These are phyloP conservation scores for Lepilemur ruficaudatus DNA, from an alignment of 2,797 vertebrate species.

Conservation along the genomic window DNA sequence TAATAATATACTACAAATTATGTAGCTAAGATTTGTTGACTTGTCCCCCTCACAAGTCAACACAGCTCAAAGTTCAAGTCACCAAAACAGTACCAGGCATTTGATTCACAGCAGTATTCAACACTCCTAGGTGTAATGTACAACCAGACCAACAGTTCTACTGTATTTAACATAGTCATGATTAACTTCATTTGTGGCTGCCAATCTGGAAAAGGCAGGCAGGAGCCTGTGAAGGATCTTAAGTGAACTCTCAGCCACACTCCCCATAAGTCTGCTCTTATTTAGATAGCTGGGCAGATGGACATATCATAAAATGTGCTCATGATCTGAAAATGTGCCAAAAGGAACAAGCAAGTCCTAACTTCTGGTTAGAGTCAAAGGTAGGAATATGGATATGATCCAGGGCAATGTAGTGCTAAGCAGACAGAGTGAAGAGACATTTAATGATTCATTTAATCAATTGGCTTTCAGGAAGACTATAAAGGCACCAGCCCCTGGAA, in stretches of 20 bases:
- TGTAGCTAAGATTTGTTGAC: constrained; percentile 61
- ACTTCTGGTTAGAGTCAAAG: constrained; percentile 50
- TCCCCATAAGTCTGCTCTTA: constrained; percentile 43
- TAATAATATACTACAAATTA: constrained; percentile 69
- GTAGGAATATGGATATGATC: constrained; percentile 66
- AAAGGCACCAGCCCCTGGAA: background rate
- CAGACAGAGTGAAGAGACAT: constrained; percentile 23
- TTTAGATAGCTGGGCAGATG: constrained; percentile 70
- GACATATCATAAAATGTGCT: constrained; percentile 67
- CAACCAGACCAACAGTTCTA: constrained; percentile 19
- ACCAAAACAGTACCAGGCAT: constrained; percentile 34
- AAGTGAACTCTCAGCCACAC: constrained; percentile 65
- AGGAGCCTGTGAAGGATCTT: constrained; percentile 56
- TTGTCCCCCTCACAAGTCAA: constrained; percentile 63
- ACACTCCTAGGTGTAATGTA: constrained; percentile 59
- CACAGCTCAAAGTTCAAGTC: constrained; percentile 52
- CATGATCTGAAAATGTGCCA: constrained; percentile 65
- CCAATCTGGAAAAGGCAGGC: constrained; percentile 50
- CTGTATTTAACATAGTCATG: constrained; percentile 16
- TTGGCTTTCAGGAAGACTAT: constrained; percentile 5
- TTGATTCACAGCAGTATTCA: constrained; percentile 49
- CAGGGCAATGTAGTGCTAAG: constrained; percentile 28
- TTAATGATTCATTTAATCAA: constrained; percentile 45
- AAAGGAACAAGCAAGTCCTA: constrained; percentile 64
- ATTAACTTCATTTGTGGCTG: constrained; percentile 52